Evolutionary conservation across 1,140 invertebrate species (phyloP).

Genomic region (Vollenhovia emeryi): DNA sequence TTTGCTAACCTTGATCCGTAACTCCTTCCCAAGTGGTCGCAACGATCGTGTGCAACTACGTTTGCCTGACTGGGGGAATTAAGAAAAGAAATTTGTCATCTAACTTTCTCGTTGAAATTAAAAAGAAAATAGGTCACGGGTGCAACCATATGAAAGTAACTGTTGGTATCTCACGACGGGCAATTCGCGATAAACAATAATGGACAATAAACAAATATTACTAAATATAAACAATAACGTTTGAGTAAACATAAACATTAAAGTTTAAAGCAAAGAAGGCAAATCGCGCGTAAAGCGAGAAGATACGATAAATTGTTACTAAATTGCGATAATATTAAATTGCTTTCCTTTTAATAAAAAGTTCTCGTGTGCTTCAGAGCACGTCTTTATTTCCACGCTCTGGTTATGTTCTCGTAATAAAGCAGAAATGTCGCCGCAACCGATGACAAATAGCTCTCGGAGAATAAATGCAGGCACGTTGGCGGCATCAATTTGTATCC

Average conservation of each 20-base stretch:
- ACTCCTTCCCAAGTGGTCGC: background rate
- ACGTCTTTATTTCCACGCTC: background rate
- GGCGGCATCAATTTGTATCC: conserved; percentile 13
- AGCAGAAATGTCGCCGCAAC: conserved; percentile 25
- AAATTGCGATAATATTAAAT: background rate
- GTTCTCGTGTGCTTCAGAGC: background rate
- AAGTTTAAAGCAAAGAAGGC: background rate
- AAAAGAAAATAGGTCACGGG: background rate
- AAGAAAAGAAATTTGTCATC: conserved; percentile 7
- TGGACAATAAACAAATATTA: background rate
- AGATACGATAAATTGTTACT: background rate
- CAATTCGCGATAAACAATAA: background rate
- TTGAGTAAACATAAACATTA: background rate
- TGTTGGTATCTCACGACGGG: background rate
- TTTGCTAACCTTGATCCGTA: conserved; percentile 24
- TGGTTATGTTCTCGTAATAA: conserved; percentile 27
- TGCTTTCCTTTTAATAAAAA: background rate
- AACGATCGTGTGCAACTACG: background rate
- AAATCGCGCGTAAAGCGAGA: too few relatives aligned
- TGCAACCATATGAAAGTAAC: background rate
- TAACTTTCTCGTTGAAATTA: background rate
- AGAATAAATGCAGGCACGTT: background rate
- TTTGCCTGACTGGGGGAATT: conserved; percentile 13
- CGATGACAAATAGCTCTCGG: conserved; percentile 15
- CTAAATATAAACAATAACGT: background rate